Base-by-base conservation (phyloP, 2,888 invertebrate genomes). In the Brenthis hecate region DNA sequence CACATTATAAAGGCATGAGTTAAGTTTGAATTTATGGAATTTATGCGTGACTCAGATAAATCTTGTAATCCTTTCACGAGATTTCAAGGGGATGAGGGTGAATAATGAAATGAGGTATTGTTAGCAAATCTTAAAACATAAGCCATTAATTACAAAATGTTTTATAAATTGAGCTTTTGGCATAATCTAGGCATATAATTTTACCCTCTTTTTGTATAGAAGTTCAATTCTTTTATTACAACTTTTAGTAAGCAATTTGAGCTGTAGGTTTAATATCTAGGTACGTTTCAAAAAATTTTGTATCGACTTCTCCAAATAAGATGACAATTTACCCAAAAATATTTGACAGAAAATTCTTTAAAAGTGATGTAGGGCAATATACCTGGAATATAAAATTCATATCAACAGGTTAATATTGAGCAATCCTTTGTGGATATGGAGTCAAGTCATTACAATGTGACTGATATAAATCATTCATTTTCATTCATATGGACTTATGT, bases 41-140 rank as follows among this genome's bases (percentile, higher is more conserved):
- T 66, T 48, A 57, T 58, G 56, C 58, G 58, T 57, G 58, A 32
- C 51, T 58, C 55, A 23, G 43, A 57, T 66, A 57, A 57, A 43
- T 51, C 50, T 58, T 50, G 51, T 57, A 58, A 53, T 66, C 65
- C 65, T 43, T 58, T 58, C 23, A 65, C 54, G 56, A 65, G 48
- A 58, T 66, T 58, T 43, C 51, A 57, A 28, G n/a, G 23, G 57
- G 57, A 43, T 58, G 54, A 28, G 53, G 63, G 53, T 63, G 63
- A 55, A 63, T 63, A 54, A 63, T 63, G 28, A 63, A 55, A 63
- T 63, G 43, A 63, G 63, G 54, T 55, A 63, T 63, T 63, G 63
- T 63, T 63, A 55, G 63, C 47, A 63, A 63, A 63, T 63, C 43
- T 63, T 63, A 19, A 63, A 63, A 63, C 36, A 50, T 61, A 36